These are phyloP conservation scores for Acrobasis consociella DNA, from an alignment of 2,888 invertebrate genomes.

Conservation along the genomic window DNA sequence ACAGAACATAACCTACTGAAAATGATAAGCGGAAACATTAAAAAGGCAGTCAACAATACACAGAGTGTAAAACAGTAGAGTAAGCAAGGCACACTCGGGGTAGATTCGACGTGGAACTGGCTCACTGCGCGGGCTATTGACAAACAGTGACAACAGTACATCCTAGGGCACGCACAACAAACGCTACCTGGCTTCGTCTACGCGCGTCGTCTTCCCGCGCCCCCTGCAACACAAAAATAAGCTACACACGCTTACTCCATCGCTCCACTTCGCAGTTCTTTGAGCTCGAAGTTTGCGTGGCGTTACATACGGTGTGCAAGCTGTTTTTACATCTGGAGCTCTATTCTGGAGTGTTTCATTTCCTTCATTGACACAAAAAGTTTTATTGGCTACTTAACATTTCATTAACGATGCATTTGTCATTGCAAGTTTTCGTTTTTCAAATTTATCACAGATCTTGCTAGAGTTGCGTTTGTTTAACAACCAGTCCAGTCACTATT, in stretches of 20 bases:
- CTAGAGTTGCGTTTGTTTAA: too few species aligned
- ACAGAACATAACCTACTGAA: constrained; percentile 26
- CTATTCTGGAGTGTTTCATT: neutral
- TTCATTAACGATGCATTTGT: too few species aligned
- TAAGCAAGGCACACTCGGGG: constrained; percentile 39
- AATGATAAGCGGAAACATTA: constrained; percentile 34
- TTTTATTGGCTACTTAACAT: too few species aligned
- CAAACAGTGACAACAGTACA: constrained; percentile 81
- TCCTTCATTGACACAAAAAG: too few species aligned
- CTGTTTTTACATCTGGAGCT: too few species aligned
- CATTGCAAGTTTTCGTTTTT: too few species aligned
- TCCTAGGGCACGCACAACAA: constrained; percentile 83
- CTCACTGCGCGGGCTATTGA: constrained; percentile 79
- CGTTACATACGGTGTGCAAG: too few species aligned
- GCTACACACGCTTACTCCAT: constrained; percentile 75
- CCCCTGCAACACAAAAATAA: constrained; percentile 82
- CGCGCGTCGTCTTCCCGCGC: constrained; percentile 73
- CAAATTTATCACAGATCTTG: too few species aligned
- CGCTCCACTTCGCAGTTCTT: constrained; percentile 42
- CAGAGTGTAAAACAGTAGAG: constrained; percentile 32
- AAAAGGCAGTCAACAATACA: constrained; percentile 29
- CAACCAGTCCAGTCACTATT: too few species aligned
- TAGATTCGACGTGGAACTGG: constrained; percentile 69
- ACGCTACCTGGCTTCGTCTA: constrained; percentile 80
- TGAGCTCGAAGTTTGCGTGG: neutral